A percentile compares a stretch with the other conserved stretches of the same genome.
Conservation (phyloP, 2,797 vertebrate genomes). For the Gymnodraco acuticeps region DNA sequence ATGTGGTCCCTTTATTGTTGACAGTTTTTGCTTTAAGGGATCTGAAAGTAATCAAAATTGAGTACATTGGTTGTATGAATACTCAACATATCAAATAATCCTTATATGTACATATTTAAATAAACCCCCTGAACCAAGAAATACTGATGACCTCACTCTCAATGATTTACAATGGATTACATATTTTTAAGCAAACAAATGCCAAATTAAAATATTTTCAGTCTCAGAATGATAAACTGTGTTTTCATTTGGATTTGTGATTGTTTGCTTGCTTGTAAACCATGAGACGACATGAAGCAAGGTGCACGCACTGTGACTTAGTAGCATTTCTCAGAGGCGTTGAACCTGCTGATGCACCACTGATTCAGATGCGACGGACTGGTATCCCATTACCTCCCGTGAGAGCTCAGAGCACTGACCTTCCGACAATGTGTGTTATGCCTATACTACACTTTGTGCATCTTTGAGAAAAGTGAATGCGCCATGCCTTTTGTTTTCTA, state of each 20-base stretch:
- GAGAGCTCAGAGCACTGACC: slow-evolving; percentile 68
- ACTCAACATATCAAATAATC: background rate
- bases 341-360: slow-evolving; percentile 63
- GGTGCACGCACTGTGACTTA: slow-evolving; percentile 7
- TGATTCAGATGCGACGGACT: slow-evolving; percentile 54
- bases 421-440: slow-evolving; percentile 51
- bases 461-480: slow-evolving; percentile 28
- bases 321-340: slow-evolving; percentile 11
- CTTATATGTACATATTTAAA: background rate
- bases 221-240: background rate
- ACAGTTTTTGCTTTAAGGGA: background rate
- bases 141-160: background rate
- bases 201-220: background rate
- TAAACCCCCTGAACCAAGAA: background rate
- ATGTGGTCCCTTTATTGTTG: too few species aligned
- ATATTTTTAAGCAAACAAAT: background rate
- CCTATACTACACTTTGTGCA: slow-evolving; percentile 12
- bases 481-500: background rate
- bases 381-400: slow-evolving; percentile 69
- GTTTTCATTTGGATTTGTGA: background rate
- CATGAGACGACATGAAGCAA: background rate
- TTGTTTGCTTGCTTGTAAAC: slow-evolving; percentile 5
- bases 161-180: background rate
- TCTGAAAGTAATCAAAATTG: background rate
- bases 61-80: background rate